Conservation (phyloP, 1,140 invertebrate species). For the Stenopsyche tienmushanensis region DNA sequence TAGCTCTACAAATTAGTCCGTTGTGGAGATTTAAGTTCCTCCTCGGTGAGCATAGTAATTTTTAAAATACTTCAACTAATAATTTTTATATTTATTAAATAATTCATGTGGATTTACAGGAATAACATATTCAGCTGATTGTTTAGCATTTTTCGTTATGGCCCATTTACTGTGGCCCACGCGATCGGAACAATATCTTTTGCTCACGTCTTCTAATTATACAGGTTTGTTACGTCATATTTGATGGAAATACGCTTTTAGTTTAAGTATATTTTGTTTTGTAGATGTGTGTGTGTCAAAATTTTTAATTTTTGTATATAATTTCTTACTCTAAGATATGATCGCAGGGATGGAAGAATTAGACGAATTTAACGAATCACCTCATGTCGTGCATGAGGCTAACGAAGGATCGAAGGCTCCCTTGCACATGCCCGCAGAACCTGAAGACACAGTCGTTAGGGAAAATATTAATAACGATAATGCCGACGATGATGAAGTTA, state of each 20-base stretch:
- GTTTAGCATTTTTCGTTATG: conserved; percentile 91
- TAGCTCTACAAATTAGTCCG: conserved; percentile 89
- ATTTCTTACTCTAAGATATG: conserved; percentile 8
- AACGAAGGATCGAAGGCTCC: conserved; percentile 44
- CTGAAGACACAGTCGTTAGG: not conserved
- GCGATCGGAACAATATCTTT: conserved; percentile 85
- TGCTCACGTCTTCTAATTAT: conserved; percentile 69
- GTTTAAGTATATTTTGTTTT: conserved; percentile 7
- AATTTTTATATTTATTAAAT: not conserved
- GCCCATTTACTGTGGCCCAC: conserved; percentile 92
- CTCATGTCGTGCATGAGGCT: conserved; percentile 74
- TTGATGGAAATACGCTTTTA: too few species aligned
- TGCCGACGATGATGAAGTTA: conserved; percentile 37
- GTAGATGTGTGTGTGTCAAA: not conserved
- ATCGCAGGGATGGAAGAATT: conserved; percentile 77
- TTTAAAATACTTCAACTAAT: not conserved
- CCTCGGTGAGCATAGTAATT: conserved; percentile 69
- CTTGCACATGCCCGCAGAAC: not conserved
- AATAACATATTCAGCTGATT: conserved; percentile 92
- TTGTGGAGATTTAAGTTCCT: conserved; percentile 95
- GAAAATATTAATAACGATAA: conserved; percentile 24
- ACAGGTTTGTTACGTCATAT: conserved; percentile 51
- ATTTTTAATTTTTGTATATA: conserved; percentile 12
- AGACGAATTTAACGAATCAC: conserved; percentile 91
- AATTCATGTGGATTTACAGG: conserved; percentile 57